These are phyloP conservation scores for Chrysaora quinquecirrha DNA, from an alignment of 30 jellyfish, hydroid and myxozoan genomes.

Conservation along the genomic window DNA sequence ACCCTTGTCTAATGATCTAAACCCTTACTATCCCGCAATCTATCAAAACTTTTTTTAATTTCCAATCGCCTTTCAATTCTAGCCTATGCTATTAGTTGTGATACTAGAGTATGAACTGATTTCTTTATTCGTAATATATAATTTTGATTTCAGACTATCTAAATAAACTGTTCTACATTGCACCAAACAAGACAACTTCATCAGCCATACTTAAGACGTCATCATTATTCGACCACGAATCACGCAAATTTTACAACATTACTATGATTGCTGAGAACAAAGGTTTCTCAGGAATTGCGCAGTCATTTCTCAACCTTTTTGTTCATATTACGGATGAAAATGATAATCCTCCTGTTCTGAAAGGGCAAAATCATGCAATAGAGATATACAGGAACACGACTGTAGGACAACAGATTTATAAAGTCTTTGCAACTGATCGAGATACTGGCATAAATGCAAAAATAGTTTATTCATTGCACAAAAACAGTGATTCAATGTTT, in stretches of 20 bases:
- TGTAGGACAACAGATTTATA: slow-evolving; percentile 25
- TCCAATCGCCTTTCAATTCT: too few relatives aligned
- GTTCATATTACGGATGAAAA: slow-evolving; percentile 54
- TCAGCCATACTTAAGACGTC: slow-evolving; percentile 22
- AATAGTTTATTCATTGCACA: slow-evolving; percentile 41
- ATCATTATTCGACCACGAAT: slow-evolving; percentile 66
- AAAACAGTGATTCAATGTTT: slow-evolving; percentile 18
- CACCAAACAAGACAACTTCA: slow-evolving; percentile 48
- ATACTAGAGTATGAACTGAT: too few relatives aligned
- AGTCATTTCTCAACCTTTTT: neutral
- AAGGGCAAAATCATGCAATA: slow-evolving; percentile 3
- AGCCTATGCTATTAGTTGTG: too few relatives aligned
- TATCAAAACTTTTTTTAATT: too few relatives aligned
- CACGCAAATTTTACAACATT: slow-evolving; percentile 47
- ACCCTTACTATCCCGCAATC: too few relatives aligned
- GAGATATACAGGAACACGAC: slow-evolving; percentile 33
- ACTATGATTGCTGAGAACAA: slow-evolving; percentile 74
- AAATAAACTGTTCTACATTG: slow-evolving; percentile 16
- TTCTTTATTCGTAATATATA: too few relatives aligned
- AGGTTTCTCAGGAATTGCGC: slow-evolving; percentile 50
- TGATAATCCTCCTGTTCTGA: slow-evolving; percentile 73
- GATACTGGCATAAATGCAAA: slow-evolving; percentile 74
- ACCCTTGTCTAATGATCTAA: too few relatives aligned
- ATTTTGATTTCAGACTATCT: slow-evolving; percentile 43
- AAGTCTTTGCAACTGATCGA: slow-evolving; percentile 53